Percentiles rank a stretch among this genome's conserved stretches.
phyloP scores from a whole-genome alignment of 2,113 vertebrate genomes.

The Arenaria interpres region DNA sequence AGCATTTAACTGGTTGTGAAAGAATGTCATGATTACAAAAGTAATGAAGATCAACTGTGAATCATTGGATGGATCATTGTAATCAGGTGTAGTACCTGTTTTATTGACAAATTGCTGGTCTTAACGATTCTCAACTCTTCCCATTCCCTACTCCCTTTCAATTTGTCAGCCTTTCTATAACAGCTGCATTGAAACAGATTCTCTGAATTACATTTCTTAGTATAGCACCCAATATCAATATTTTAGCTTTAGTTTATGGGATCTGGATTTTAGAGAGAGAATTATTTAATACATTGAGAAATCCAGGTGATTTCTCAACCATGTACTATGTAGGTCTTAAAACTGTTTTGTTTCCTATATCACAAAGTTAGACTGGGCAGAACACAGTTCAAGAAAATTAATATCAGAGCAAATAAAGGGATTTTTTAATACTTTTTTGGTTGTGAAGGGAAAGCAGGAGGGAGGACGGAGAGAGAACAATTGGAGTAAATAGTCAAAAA shows the following conservation, averaged over 20 bases:
- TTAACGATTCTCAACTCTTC: not conserved
- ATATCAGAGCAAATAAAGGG: not conserved
- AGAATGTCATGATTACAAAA: not conserved
- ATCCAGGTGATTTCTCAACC: not conserved
- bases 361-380: not conserved
- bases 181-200: not conserved
- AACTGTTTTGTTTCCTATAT: not conserved
- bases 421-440: not conserved
- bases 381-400: not conserved
- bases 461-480: not conserved
- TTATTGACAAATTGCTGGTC: not conserved
- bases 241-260: not conserved
- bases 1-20: not conserved
- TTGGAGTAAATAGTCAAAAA: conserved; percentile 17
- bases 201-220: not conserved
- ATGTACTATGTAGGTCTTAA: not conserved
- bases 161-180: not conserved
- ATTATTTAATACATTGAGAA: not conserved
- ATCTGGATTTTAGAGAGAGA: not conserved
- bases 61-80: not conserved
- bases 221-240: not conserved
- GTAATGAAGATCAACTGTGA: not conserved
- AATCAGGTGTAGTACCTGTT: not conserved
- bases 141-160: not conserved
- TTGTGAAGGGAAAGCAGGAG: not conserved